These are phyloP conservation scores for Cyanoderma ruficeps DNA, from an alignment of 2,113 vertebrate genomes.

Conservation along the genomic window DNA sequence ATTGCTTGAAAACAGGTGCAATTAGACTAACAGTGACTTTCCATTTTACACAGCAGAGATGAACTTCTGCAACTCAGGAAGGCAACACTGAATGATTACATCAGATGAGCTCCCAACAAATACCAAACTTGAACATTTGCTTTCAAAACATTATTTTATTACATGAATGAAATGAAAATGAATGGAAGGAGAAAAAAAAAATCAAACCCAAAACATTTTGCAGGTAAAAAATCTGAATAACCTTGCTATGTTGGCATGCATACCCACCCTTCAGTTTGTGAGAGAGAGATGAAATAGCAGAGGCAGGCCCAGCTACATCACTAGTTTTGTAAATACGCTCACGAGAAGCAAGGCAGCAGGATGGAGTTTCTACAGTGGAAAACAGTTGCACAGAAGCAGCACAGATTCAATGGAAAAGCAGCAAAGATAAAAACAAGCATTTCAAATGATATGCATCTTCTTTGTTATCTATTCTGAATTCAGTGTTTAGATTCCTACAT, in stretches of 20 bases:
- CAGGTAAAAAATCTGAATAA: slow-evolving; percentile 31
- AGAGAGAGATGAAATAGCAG: slow-evolving; percentile 94
- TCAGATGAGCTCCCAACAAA: background rate
- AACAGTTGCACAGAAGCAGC: slow-evolving; percentile 95
- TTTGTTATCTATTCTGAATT: background rate
- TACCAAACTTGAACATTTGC: background rate
- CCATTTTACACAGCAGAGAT: background rate
- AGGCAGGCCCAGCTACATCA: slow-evolving; percentile 89
- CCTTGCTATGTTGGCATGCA: slow-evolving; percentile 72
- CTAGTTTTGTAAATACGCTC: slow-evolving; percentile 93
- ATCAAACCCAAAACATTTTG: background rate
- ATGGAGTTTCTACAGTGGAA: slow-evolving; percentile 94
- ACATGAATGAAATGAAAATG: slow-evolving; percentile 67
- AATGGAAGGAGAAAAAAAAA: background rate
- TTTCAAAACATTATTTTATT: background rate
- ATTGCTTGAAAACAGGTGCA: background rate
- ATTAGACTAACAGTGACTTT: background rate
- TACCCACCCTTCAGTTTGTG: slow-evolving; percentile 98
- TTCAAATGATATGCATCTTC: slow-evolving; percentile 63
- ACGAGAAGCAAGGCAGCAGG: slow-evolving; percentile 95
- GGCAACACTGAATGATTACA: background rate
- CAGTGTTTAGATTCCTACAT: background rate
- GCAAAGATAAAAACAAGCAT: slow-evolving; percentile 74
- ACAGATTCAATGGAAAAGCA: slow-evolving; percentile 84
- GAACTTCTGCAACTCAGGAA: background rate